Conservation (phyloP, 2,797 vertebrate genomes). For the Pseudochirops cupreus region DNA sequence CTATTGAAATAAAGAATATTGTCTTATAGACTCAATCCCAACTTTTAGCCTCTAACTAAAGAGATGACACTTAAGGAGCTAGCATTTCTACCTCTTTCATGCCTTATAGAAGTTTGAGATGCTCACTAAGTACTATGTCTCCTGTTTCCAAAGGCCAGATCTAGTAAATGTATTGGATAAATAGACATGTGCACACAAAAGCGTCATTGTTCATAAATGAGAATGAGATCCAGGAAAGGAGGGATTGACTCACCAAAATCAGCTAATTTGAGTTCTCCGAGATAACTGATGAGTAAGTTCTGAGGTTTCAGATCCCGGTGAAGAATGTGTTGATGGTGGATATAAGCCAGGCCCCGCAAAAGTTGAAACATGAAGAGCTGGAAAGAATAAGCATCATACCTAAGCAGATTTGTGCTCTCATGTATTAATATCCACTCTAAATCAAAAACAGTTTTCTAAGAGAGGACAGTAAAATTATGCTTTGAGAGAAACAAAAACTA, state of each 20-base stretch:
- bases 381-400: slow-evolving; percentile 74
- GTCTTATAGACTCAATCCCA: neutral
- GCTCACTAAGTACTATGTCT: slow-evolving; percentile 25
- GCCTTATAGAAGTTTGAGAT: slow-evolving; percentile 32
- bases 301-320: slow-evolving; percentile 96
- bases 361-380: slow-evolving; percentile 96
- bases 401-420: slow-evolving; percentile 71
- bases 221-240: slow-evolving; percentile 53
- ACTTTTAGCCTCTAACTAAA: slow-evolving; percentile 20
- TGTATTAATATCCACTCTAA: slow-evolving; percentile 70
- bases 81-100: neutral
- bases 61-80: slow-evolving; percentile 3
- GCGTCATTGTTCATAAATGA: slow-evolving; percentile 55
- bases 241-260: slow-evolving; percentile 91
- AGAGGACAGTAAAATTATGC: slow-evolving; percentile 57
- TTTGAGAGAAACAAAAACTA: slow-evolving; percentile 59
- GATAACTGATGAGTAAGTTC: slow-evolving; percentile 95
- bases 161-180: slow-evolving; percentile 49
- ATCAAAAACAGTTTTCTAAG: slow-evolving; percentile 73
- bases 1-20: neutral
- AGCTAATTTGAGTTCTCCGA: slow-evolving; percentile 95
- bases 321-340: slow-evolving; percentile 93
- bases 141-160: slow-evolving; percentile 47
- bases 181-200: slow-evolving; percentile 66
- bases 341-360: slow-evolving; percentile 91